These are phyloP conservation scores for Gymnogyps californianus DNA, from an alignment of 2,113 vertebrate genomes.

Conservation along the genomic window DNA sequence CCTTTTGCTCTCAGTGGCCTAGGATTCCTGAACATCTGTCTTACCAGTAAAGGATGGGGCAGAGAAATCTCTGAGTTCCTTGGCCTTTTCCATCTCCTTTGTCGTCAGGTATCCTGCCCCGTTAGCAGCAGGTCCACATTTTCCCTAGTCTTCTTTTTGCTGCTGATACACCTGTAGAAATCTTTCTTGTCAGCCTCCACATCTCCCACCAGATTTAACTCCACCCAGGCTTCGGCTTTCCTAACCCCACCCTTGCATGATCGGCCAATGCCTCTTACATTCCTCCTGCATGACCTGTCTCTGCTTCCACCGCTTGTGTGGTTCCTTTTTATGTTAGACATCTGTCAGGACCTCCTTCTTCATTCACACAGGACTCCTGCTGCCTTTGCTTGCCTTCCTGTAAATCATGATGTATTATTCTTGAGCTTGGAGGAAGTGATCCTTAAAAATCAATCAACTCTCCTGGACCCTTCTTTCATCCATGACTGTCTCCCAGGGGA, in stretches of 20 bases:
- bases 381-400: background rate
- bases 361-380: background rate
- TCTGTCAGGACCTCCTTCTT: background rate
- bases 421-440: background rate
- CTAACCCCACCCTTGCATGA: background rate
- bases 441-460: background rate
- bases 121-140: background rate
- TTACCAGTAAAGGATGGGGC: background rate
- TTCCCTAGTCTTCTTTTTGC: background rate
- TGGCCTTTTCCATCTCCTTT: background rate
- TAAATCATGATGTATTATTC: background rate
- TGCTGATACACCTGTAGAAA: background rate
- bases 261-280: fast-evolving
- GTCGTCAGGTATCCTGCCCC: background rate
- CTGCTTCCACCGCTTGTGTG: background rate
- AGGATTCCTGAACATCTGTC: background rate
- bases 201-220: background rate
- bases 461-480: background rate
- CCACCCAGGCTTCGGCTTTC: background rate
- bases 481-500: background rate
- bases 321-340: background rate
- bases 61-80: background rate
- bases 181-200: background rate
- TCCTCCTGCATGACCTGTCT: background rate
- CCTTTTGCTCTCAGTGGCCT: background rate